phyloP scores from a whole-genome alignment of 2,797 vertebrate species.

The Pelochelys cantorii region DNA sequence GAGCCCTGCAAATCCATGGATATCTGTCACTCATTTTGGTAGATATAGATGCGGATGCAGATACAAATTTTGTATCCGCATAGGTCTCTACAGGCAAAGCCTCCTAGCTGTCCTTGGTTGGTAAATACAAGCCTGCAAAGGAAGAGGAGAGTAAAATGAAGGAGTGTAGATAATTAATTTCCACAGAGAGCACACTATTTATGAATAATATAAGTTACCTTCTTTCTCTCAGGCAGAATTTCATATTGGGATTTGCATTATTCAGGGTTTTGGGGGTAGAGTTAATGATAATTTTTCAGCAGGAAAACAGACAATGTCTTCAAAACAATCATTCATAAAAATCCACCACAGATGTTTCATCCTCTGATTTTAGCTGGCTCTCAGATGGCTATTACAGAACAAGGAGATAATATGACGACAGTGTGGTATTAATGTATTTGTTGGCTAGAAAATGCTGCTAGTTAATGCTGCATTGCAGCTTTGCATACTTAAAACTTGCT shows the following conservation, averaged over 20 bases:
- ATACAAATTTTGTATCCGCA: no score
- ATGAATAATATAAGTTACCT: conserved; percentile 58
- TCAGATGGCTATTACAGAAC: conserved; percentile 29
- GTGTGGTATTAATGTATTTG: background rate
- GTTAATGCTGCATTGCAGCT: conserved; percentile 40
- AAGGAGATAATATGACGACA: conserved; percentile 41
- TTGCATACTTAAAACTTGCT: conserved; percentile 58
- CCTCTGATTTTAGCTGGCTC: conserved; percentile 44
- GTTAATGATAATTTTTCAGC: conserved; percentile 29
- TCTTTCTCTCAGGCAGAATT: conserved; percentile 10
- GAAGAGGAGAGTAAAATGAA: conserved; percentile 18
- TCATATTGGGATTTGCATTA: conserved; percentile 53
- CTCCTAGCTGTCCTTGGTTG: background rate
- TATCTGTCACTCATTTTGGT: no score
- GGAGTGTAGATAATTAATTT: conserved; percentile 39
- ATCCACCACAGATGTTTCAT: conserved; percentile 14
- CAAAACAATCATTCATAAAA: conserved; percentile 48
- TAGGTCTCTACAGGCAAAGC: background rate
- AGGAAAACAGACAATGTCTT: conserved; percentile 45
- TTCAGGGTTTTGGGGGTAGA: conserved; percentile 25
- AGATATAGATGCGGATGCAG: no score
- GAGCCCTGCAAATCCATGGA: no score
- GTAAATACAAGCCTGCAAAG: background rate
- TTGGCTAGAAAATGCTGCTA: conserved; percentile 33
- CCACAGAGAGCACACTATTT: conserved; percentile 2